These are phyloP conservation scores for Andrena hattorfiana DNA, from an alignment of 2,888 invertebrate genomes.

Conservation along the genomic window DNA sequence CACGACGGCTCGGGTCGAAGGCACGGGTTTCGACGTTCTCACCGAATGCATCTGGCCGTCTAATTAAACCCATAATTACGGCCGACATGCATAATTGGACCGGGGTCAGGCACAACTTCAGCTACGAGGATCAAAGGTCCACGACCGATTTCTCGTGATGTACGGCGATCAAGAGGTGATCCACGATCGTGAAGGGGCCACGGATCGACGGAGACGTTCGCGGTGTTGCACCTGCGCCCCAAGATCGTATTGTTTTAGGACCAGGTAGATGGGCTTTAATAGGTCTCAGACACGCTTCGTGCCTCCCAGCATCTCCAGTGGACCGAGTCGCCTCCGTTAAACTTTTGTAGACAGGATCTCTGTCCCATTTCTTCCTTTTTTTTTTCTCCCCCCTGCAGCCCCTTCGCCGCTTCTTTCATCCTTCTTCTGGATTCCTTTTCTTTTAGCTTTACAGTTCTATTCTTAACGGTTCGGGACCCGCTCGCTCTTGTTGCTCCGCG, in stretches of 20 bases:
- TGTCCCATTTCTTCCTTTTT: slow-evolving; percentile 28
- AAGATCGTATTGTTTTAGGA: slow-evolving; percentile 71
- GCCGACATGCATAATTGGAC: slow-evolving; percentile 62
- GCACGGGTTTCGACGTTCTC: slow-evolving; percentile 48
- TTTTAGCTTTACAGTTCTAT: slow-evolving; percentile 9
- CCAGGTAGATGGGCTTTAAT: slow-evolving; percentile 70
- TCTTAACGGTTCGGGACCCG: slow-evolving; percentile 2
- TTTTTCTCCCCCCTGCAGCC: too few relatives aligned
- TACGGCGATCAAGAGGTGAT: slow-evolving; percentile 39
- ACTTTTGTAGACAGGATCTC: slow-evolving; percentile 31
- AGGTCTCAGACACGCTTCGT: slow-evolving; percentile 73
- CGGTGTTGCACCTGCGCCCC: slow-evolving; percentile 62
- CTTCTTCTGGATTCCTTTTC: slow-evolving; percentile 8
- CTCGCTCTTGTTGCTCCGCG: not conserved
- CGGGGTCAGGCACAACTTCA: slow-evolving; percentile 43
- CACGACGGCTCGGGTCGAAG: not conserved
- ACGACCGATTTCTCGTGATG: slow-evolving; percentile 60
- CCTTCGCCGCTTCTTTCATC: not conserved
- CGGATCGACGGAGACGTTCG: slow-evolving; percentile 14
- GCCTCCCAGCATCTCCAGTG: slow-evolving; percentile 67
- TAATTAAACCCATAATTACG: slow-evolving; percentile 66
- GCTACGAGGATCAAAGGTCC: slow-evolving; percentile 61
- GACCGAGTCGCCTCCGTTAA: slow-evolving; percentile 68
- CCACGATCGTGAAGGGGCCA: slow-evolving; percentile 7
- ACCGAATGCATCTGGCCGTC: slow-evolving; percentile 41